Percentiles rank a stretch among this genome's conserved stretches.
phyloP scores from a whole-genome alignment of 2,888 invertebrate genomes.

The Polymixis lichenea region DNA sequence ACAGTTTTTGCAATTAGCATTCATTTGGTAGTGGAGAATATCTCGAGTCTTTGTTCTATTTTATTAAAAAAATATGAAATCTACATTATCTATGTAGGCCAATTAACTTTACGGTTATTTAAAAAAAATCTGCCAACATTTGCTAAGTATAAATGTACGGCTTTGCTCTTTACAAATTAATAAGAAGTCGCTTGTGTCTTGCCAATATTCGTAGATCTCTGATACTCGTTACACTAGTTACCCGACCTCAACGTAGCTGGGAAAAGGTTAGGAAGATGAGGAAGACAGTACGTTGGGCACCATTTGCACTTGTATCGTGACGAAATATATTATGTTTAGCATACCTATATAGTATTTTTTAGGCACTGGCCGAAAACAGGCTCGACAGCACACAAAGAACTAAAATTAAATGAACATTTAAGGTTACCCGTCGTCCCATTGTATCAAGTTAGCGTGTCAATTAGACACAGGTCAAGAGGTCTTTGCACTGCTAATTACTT shows the following conservation, averaged over 20 bases:
- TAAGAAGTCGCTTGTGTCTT: too few relatives aligned
- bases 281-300: too few relatives aligned
- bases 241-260: too few relatives aligned
- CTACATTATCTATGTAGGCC: background rate
- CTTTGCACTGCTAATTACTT: conserved; percentile 22
- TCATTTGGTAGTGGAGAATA: background rate
- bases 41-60: background rate
- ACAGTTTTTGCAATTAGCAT: conserved; percentile 34
- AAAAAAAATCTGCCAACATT: background rate
- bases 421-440: background rate
- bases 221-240: too few relatives aligned
- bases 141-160: too few relatives aligned
- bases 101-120: too few relatives aligned
- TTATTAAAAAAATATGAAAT: background rate
- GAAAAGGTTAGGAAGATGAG: too few relatives aligned
- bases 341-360: too few relatives aligned
- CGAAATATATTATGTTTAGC: too few relatives aligned
- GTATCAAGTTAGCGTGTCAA: background rate
- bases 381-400: background rate
- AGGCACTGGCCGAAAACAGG: background rate
- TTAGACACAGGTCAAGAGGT: conserved; percentile 31
- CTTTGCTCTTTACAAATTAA: too few relatives aligned
- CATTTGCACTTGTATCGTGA: too few relatives aligned
- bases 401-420: background rate
- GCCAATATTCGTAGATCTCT: too few relatives aligned